Evolutionary conservation across 2,113 vertebrate species (phyloP).

Genomic region (Charina bottae): DNA sequence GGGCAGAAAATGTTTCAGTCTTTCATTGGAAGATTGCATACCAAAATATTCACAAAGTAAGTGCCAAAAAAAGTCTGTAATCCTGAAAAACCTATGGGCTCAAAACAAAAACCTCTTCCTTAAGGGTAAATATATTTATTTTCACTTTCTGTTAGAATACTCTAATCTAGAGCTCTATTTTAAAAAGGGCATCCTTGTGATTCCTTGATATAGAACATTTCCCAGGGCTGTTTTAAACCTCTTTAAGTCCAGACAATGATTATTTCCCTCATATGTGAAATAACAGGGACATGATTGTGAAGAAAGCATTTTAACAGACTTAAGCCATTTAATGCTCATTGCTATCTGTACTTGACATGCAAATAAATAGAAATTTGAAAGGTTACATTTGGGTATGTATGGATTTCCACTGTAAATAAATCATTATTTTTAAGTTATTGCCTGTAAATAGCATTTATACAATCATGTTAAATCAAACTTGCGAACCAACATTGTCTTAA

Average conservation of each 20-base stretch:
- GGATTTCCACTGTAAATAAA: constrained; percentile 35
- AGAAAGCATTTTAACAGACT: background rate
- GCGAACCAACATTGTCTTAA: constrained; percentile 30
- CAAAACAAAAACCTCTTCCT: too few relatives aligned
- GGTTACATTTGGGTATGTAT: background rate
- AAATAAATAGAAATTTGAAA: background rate
- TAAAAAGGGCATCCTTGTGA: too few relatives aligned
- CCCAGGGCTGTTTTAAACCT: background rate
- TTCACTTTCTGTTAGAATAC: background rate
- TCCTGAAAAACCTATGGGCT: background rate
- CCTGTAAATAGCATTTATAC: constrained; percentile 44
- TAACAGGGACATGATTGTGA: background rate
- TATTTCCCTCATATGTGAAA: background rate
- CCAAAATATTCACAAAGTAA: background rate
- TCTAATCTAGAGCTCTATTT: background rate
- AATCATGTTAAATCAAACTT: constrained; percentile 30
- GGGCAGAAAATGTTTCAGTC: background rate
- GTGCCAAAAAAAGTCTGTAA: constrained; percentile 43
- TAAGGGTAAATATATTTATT: background rate
- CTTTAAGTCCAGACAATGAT: background rate
- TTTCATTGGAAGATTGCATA: constrained; percentile 21
- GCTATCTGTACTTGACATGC: background rate
- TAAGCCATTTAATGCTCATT: background rate
- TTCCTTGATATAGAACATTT: background rate
- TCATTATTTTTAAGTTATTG: constrained; percentile 34